These are phyloP conservation scores for Loriculus beryllinus DNA, from an alignment of 2,797 vertebrate species.

Conservation along the genomic window DNA sequence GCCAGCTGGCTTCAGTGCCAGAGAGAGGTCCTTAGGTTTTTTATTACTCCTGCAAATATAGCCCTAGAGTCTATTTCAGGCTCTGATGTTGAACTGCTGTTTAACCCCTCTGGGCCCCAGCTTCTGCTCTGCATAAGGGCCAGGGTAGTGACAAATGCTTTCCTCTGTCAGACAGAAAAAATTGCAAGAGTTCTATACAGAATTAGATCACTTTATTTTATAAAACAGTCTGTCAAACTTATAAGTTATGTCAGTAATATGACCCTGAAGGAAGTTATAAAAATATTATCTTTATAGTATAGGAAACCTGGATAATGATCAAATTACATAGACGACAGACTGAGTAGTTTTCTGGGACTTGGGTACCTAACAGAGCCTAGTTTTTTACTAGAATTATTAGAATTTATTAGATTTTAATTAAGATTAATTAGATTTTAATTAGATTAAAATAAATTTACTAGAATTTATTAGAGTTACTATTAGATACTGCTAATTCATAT, in stretches of 20 bases:
- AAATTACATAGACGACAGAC: neutral
- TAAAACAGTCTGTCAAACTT: neutral
- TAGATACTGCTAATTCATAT: neutral
- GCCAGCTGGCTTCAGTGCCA: neutral
- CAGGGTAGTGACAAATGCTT: neutral
- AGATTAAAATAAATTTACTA: no score
- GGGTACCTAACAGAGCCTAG: neutral
- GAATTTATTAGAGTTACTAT: neutral
- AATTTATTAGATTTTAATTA: no score
- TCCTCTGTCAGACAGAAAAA: neutral
- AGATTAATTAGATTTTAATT: no score
- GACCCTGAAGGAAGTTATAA: neutral
- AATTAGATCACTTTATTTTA: neutral
- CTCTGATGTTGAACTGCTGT: neutral
- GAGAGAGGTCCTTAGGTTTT: neutral
- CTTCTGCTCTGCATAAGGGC: neutral
- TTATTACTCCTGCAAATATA: neutral
- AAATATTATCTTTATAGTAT: neutral
- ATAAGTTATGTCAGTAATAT: neutral
- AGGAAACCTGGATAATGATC: neutral
- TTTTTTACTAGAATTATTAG: neutral
- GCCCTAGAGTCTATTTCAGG: neutral
- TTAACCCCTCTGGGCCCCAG: neutral
- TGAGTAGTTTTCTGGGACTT: neutral
- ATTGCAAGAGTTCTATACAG: neutral